Conservation (phyloP, 2,113 vertebrate species). For the Stomatorhinus ivindoensis region DNA sequence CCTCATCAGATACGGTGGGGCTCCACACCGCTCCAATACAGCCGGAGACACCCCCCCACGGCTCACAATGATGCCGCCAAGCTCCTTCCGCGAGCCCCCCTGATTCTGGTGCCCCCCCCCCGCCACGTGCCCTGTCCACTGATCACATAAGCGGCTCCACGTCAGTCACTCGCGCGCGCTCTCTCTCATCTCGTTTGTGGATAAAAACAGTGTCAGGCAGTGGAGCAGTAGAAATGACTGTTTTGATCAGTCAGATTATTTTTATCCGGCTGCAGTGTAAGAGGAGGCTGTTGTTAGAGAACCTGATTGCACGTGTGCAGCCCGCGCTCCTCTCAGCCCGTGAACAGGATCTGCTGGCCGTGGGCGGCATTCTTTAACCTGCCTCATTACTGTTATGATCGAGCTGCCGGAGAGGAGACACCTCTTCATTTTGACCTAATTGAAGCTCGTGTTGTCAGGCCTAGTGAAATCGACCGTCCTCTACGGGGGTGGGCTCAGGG, state of each 20-base stretch:
- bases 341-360: constrained; percentile 35
- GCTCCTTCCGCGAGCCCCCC: not conserved
- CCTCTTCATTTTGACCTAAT: constrained; percentile 67
- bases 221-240: not conserved
- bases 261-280: constrained; percentile 35
- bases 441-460: constrained; percentile 63
- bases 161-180: not conserved
- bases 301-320: constrained; percentile 32
- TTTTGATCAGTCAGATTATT: constrained; percentile 3
- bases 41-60: not conserved
- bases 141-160: not conserved
- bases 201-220: not conserved
- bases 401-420: constrained; percentile 56
- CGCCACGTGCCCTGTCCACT: constrained; percentile 7
- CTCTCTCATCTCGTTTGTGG: constrained; percentile 21
- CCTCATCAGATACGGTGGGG: not conserved
- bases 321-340: constrained; percentile 26
- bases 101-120: not conserved
- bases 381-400: constrained; percentile 61
- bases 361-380: constrained; percentile 54
- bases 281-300: constrained; percentile 30
- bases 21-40: not conserved
- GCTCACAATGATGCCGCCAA: not conserved
- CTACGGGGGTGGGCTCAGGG: constrained; percentile 39
- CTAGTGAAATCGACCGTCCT: constrained; percentile 57